Evolutionary conservation across 2,888 invertebrate genomes (phyloP).

Genomic region (Philaethria dido): DNA sequence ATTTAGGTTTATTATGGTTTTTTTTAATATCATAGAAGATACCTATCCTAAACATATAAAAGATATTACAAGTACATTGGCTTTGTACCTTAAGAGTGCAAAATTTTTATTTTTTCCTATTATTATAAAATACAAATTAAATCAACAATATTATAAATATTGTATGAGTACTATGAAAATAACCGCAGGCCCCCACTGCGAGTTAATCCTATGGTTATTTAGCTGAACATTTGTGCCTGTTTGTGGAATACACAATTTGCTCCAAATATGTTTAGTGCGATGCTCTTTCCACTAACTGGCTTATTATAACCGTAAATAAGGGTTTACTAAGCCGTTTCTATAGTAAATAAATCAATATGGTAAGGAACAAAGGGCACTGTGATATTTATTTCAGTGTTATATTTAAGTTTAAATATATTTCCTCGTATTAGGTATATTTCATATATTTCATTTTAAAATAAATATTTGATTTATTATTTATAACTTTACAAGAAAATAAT

Average conservation of each 20-base stretch:
- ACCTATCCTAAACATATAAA: too few relatives aligned
- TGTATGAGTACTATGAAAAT: conserved; percentile 3
- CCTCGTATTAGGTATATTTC: too few relatives aligned
- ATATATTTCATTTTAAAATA: too few relatives aligned
- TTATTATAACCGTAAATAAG: conserved; percentile 64
- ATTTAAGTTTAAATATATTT: not conserved
- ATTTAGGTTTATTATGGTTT: too few relatives aligned
- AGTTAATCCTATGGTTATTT: conserved; percentile 64
- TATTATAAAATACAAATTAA: not conserved
- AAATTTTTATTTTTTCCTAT: too few relatives aligned
- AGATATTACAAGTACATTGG: too few relatives aligned
- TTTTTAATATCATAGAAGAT: too few relatives aligned
- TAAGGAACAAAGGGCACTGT: not conserved
- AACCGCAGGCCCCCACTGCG: conserved; percentile 27
- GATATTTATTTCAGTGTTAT: not conserved
- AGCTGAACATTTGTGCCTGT: conserved; percentile 70
- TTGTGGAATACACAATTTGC: conserved; percentile 69
- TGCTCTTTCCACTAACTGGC: conserved; percentile 79
- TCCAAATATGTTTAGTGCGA: conserved; percentile 63
- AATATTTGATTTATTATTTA: too few relatives aligned
- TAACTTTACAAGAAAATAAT: too few relatives aligned
- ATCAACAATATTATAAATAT: not conserved
- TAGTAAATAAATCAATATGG: conserved; percentile 7
- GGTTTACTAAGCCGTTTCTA: conserved; percentile 26
- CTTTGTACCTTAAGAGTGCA: too few relatives aligned